Base-by-base conservation (phyloP, 2,113 vertebrate genomes). In the Lophius piscatorius region DNA sequence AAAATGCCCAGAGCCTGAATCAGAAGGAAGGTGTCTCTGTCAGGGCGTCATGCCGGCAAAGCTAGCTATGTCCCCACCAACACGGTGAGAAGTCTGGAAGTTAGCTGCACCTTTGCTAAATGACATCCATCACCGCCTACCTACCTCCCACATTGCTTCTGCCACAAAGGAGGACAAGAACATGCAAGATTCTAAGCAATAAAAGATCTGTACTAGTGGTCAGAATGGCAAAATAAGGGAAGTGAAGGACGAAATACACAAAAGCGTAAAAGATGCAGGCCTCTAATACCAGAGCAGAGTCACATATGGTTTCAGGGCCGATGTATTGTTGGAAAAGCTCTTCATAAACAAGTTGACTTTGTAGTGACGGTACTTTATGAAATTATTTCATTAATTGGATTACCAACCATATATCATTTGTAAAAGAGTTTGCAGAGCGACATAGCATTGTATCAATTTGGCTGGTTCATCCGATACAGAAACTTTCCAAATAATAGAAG, bases 1-100 rank as follows among this genome's bases (percentile, higher is more conserved):
- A 76, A 81, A 82, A 72, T 1, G 14, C 56, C 80, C 62, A 0
- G 22, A 74, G 74, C 80, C 65, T 44, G 50, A 48, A 57, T 56
- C 49, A 36, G 59, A 46, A 31, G 18, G 60, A 54, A 51, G 58
- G 55, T 28, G 65, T 70, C 60, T 68, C 63, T 67, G 36, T 58
- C 1, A 9, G 10, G 11, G 39, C 2, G 18, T 11, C 26, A 28
- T 28, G 8, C n/a, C n/a, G n/a, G n/a, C n/a, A 33, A 9, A 33
- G 31, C 8, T 33, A 10, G 17, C n/a, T 5, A 17, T 22, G 50
- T 74, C 39, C 14, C 57, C 4, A n/a, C 45, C 31, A 4, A 38
- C 2, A 21, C 16, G 26, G 47, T 50, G 60, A 72, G 28, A 13
- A 12, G 36, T 74, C 26, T 41, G 34, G 60, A 62, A 63, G 18